phyloP scores from a whole-genome alignment of 2,113 vertebrate species.

The Ploceus nigricollis region DNA sequence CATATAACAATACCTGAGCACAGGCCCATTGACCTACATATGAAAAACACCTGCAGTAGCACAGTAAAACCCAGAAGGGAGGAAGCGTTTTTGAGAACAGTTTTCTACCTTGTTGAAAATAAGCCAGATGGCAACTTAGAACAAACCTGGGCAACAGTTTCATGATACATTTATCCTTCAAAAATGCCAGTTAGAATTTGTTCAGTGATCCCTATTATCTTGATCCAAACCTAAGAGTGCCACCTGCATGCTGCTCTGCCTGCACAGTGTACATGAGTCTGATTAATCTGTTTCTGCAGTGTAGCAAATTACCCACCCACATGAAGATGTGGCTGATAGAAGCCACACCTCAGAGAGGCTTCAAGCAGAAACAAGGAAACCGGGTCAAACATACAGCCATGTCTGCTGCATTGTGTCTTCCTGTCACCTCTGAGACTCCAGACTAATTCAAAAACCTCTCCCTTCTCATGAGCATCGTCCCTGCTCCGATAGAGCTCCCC shows the following conservation, averaged over 20 bases:
- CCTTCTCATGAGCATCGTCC: neutral
- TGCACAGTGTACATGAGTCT: neutral
- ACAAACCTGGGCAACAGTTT: neutral
- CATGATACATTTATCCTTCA: neutral
- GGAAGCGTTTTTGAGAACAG: neutral
- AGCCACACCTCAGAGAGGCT: slow-evolving; percentile 20
- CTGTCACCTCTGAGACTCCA: neutral
- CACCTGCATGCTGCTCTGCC: neutral
- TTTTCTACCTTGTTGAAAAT: neutral
- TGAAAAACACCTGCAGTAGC: neutral
- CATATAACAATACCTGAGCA: neutral
- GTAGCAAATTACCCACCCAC: neutral
- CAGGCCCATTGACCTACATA: neutral
- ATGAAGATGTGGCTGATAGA: neutral
- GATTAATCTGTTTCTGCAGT: neutral
- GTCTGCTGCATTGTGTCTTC: neutral
- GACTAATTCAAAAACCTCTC: neutral
- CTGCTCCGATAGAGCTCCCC: rapidly evolving
- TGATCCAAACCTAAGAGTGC: neutral
- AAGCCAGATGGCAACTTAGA: neutral
- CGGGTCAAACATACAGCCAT: neutral
- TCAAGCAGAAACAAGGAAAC: slow-evolving; percentile 18
- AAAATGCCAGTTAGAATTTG: neutral
- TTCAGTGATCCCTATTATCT: neutral
- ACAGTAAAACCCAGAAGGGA: neutral